Evolutionary conservation across 2,888 invertebrate genomes (phyloP).

Genomic region (Balanococcus diminutus): DNA sequence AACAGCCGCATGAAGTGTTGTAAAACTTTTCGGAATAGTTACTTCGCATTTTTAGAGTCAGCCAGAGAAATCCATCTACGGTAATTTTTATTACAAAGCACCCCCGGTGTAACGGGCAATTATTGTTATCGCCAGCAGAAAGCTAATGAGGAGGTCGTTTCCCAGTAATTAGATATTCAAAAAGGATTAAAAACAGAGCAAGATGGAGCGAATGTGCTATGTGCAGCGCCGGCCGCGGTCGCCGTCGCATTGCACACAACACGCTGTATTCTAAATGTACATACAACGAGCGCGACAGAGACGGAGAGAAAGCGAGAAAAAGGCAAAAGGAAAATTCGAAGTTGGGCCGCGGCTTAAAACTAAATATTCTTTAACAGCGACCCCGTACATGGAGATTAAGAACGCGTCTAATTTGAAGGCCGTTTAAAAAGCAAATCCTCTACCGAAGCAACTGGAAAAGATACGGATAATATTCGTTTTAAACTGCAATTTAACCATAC

Average conservation of each 20-base stretch:
- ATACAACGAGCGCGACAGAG: background rate
- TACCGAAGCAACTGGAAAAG: constrained; percentile 45
- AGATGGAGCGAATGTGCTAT: constrained; percentile 40
- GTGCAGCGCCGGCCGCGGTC: no score
- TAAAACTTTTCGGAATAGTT: constrained; percentile 5
- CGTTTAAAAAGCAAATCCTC: constrained; percentile 53
- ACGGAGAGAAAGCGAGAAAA: constrained; percentile 14
- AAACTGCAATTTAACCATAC: constrained; percentile 52
- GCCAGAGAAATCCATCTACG: constrained; percentile 46
- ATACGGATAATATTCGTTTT: constrained; percentile 53
- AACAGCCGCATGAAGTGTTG: background rate
- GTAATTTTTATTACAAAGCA: constrained; percentile 46
- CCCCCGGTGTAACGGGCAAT: constrained; percentile 37
- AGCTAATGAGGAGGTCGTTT: constrained; percentile 52
- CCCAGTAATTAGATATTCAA: constrained; percentile 52
- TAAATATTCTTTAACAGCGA: constrained; percentile 50
- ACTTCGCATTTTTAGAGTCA: constrained; percentile 21
- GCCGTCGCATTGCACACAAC: background rate
- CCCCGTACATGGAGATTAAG: constrained; percentile 43
- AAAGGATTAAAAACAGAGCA: constrained; percentile 46
- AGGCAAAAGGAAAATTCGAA: constrained; percentile 51
- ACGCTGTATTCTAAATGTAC: background rate
- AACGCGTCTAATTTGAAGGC: constrained; percentile 51
- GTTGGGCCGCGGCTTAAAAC: constrained; percentile 53
- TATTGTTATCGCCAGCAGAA: constrained; percentile 50